Conservation (phyloP, 2,888 invertebrate genomes). For the Ectropis crepuscularia region DNA sequence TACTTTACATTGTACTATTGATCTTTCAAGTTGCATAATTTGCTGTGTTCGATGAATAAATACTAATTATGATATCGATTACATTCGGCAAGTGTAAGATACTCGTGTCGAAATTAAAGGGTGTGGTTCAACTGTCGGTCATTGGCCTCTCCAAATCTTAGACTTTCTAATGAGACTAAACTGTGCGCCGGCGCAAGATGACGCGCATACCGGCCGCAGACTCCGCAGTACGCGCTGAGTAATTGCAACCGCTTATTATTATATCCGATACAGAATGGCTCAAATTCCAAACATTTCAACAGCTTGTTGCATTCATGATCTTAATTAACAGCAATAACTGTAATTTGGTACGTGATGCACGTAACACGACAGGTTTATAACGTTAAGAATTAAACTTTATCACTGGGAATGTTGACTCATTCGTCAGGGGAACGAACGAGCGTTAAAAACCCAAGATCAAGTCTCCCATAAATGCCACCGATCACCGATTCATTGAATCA, state of each 20-base stretch:
- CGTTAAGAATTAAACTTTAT: slow-evolving; percentile 14
- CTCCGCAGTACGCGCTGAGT: slow-evolving; percentile 45
- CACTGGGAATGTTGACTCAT: slow-evolving; percentile 15
- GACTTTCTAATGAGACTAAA: slow-evolving; percentile 80
- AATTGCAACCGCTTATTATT: slow-evolving; percentile 61
- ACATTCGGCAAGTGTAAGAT: slow-evolving; percentile 50
- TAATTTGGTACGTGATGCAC: slow-evolving; percentile 18
- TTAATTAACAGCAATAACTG: slow-evolving; percentile 38
- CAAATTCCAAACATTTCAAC: slow-evolving; percentile 45
- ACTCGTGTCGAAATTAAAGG: slow-evolving; percentile 65
- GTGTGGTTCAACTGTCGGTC: slow-evolving; percentile 69
- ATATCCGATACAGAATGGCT: slow-evolving; percentile 55
- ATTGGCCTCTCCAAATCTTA: slow-evolving; percentile 71
- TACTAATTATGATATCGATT: slow-evolving; percentile 19
- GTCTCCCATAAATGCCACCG: slow-evolving; percentile 56
- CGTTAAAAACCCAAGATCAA: slow-evolving; percentile 42
- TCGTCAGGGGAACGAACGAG: slow-evolving; percentile 6
- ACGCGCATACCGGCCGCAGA: slow-evolving; percentile 57
- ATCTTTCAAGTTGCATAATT: not conserved
- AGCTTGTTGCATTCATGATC: slow-evolving; percentile 36
- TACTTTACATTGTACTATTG: not conserved
- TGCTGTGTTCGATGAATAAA: slow-evolving; percentile 5
- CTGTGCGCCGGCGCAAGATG: slow-evolving; percentile 61
- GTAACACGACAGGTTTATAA: slow-evolving; percentile 4
- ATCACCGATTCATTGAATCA: slow-evolving; percentile 67